A percentile compares a stretch with the other conserved stretches of the same genome.
phyloP scores from a whole-genome alignment of 2,888 invertebrate species.

The Polylopha cassiicola region DNA sequence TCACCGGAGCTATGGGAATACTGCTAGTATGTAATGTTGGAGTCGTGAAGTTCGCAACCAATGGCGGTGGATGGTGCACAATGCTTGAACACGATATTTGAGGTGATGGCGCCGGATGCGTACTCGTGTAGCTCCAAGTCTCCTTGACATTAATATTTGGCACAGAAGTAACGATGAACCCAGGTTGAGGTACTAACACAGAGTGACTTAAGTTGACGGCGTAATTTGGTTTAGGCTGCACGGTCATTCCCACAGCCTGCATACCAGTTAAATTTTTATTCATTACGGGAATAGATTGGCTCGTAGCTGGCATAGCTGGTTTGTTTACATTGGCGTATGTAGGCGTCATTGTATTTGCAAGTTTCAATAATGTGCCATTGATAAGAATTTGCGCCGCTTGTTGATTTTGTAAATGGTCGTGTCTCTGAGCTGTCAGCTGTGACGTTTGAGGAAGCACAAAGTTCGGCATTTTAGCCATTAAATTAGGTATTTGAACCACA shows the following conservation, averaged over 20 bases:
- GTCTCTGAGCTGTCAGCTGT: conserved; percentile 53
- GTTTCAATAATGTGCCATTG: conserved; percentile 71
- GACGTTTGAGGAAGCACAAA: conserved; percentile 64
- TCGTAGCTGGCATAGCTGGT: conserved; percentile 48
- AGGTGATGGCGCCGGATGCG: conserved; percentile 46
- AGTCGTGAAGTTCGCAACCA: conserved; percentile 55
- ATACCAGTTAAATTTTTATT: conserved; percentile 69
- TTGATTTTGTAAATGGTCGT: conserved; percentile 64
- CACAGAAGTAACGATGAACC: conserved; percentile 73
- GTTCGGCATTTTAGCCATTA: conserved; percentile 77
- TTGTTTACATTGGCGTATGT: conserved; percentile 58
- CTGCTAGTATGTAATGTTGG: conserved; percentile 62
- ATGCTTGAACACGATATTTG: conserved; percentile 57
- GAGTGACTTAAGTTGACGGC: conserved; percentile 74
- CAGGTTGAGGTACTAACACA: conserved; percentile 66
- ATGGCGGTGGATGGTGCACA: conserved; percentile 57
- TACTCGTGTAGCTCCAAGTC: conserved; percentile 64
- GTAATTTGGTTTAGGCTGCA: conserved; percentile 71
- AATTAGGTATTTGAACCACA: conserved; percentile 79
- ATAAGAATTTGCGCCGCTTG: conserved; percentile 68
- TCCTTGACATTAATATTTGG: conserved; percentile 73
- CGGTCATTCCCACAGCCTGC: conserved; percentile 65
- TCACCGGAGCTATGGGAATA: conserved; percentile 68
- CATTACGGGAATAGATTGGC: conserved; percentile 57
- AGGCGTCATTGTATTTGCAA: conserved; percentile 57